Conservation (phyloP, 2,888 invertebrate species). For the Ligdia adustata region DNA sequence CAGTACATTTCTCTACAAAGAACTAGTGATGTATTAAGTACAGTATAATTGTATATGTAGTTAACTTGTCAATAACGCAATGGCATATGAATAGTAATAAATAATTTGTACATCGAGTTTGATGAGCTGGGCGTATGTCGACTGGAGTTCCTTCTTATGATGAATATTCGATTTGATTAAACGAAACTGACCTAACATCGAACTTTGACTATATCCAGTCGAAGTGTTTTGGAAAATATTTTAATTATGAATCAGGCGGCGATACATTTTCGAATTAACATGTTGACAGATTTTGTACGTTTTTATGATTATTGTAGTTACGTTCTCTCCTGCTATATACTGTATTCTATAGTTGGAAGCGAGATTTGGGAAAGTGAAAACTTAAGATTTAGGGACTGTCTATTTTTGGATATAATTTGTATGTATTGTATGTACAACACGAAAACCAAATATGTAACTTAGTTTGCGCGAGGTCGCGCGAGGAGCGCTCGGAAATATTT, state of each 20-base stretch:
- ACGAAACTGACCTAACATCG: conserved; percentile 27
- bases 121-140: neutral
- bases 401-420: conserved; percentile 70
- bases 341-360: conserved; percentile 22
- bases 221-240: conserved; percentile 45
- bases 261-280: conserved; percentile 43
- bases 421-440: conserved; percentile 68
- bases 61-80: conserved; percentile 24
- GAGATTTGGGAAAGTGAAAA: conserved; percentile 23
- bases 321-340: conserved; percentile 28
- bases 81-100: conserved; percentile 26
- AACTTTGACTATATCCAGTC: conserved; percentile 29
- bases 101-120: conserved; percentile 6
- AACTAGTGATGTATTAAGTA: conserved; percentile 44
- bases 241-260: conserved; percentile 36
- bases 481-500: conserved; percentile 37
- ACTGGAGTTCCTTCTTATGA: conserved; percentile 7
- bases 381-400: conserved; percentile 30
- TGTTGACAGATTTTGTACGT: conserved; percentile 54
- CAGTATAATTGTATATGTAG: conserved; percentile 37
- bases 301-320: conserved; percentile 46
- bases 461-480: conserved; percentile 62
- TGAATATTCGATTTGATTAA: conserved; percentile 24
- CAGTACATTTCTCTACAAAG: conserved; percentile 24
- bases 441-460: conserved; percentile 64